A percentile compares a stretch with the other conserved stretches of the same genome.
Conservation (phyloP, 1,140 invertebrate genomes). For the Coptotermes formosanus region DNA sequence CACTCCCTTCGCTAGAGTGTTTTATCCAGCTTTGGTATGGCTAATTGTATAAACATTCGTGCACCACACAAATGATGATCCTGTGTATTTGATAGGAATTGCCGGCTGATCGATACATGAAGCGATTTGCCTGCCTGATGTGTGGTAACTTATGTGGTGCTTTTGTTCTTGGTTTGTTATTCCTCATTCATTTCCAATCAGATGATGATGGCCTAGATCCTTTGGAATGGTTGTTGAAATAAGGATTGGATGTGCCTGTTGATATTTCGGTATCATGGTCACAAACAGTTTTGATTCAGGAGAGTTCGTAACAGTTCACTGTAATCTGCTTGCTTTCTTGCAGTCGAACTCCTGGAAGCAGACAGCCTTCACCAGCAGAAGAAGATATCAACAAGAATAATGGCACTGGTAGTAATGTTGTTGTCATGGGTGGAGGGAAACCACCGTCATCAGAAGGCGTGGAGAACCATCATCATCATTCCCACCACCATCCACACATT, state of each 20-base stretch:
- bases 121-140: not conserved
- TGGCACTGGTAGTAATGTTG: conserved; percentile 48
- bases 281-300: too few relatives aligned
- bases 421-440: conserved; percentile 47
- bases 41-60: too few relatives aligned
- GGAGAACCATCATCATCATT: conserved; percentile 50
- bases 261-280: too few relatives aligned
- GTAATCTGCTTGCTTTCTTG: conserved; percentile 38
- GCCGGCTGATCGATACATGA: conserved; percentile 22
- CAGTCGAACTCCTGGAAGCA: conserved; percentile 83
- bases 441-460: conserved; percentile 55
- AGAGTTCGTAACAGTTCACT: too few relatives aligned
- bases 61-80: not conserved
- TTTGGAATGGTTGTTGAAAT: too few relatives aligned
- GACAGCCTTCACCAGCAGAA: conserved; percentile 86
- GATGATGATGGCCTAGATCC: too few relatives aligned
- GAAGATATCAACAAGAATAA: conserved; percentile 69
- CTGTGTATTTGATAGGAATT: conserved; percentile 11
- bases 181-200: too few relatives aligned
- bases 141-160: not conserved
- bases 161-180: too few relatives aligned
- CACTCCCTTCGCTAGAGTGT: too few relatives aligned
- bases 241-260: too few relatives aligned
- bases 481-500: conserved; percentile 13
- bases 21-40: too few relatives aligned